A percentile compares a stretch with the other conserved stretches of the same genome.
Evolutionary conservation across 2,888 invertebrate species (phyloP).

Genomic region (Chymomyza amoena): DNA sequence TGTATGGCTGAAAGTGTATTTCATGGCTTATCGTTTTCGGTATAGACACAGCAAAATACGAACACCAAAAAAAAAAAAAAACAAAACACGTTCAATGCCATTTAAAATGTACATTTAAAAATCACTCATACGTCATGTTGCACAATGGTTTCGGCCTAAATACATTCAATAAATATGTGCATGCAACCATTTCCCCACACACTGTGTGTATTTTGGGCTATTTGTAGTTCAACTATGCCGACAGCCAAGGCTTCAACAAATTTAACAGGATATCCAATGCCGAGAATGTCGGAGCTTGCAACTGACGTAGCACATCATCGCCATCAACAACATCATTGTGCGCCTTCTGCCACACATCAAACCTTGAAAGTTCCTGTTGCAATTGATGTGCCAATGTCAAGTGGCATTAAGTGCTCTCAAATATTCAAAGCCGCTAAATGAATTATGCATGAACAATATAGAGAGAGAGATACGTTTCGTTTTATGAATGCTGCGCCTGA

Average conservation of each 20-base stretch:
- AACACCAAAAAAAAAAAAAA: neutral
- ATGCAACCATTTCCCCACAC: neutral
- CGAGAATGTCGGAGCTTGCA: neutral
- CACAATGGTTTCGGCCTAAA: neutral
- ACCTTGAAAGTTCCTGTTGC: constrained; percentile 10
- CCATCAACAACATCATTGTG: neutral
- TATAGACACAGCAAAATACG: neutral
- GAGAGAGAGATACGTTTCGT: too few species aligned
- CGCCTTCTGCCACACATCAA: neutral
- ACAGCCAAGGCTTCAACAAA: neutral
- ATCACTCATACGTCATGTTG: constrained; percentile 4
- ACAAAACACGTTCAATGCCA: neutral
- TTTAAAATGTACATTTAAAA: constrained; percentile 4
- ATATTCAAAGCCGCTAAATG: constrained; percentile 50
- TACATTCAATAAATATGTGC: neutral
- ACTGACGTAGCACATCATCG: neutral
- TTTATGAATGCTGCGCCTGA: constrained; percentile 23
- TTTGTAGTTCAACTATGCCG: neutral
- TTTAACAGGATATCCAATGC: constrained; percentile 10
- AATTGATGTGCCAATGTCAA: constrained; percentile 52
- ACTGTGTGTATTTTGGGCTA: neutral
- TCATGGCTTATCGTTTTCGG: neutral
- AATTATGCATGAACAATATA: constrained; percentile 53
- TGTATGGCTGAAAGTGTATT: neutral
- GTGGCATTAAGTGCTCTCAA: constrained; percentile 49